Conservation (phyloP, 2,113 vertebrate genomes). For the Aptenodytes patagonicus region DNA sequence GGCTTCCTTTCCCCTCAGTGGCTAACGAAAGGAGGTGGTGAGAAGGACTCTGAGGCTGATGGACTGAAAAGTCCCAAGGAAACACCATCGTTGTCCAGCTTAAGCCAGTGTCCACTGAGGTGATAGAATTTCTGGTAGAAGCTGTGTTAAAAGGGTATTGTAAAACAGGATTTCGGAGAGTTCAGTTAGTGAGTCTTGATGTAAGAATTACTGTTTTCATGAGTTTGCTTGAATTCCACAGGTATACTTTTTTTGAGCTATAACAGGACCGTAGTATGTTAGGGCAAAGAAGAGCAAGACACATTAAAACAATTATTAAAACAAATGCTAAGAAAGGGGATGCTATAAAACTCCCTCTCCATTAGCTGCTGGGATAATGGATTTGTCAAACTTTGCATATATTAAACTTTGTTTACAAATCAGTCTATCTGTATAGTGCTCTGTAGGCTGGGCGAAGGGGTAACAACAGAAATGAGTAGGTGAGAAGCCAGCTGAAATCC, state of each 20-base stretch:
- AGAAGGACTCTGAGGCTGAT: background rate
- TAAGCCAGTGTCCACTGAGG: background rate
- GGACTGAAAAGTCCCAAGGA: background rate
- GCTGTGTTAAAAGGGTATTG: background rate
- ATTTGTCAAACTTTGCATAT: background rate
- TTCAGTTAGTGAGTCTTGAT: background rate
- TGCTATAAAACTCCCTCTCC: background rate
- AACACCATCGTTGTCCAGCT: background rate
- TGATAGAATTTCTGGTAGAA: background rate
- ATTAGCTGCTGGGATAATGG: background rate
- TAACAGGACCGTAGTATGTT: background rate
- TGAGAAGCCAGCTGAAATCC: background rate
- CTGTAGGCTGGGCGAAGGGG: background rate
- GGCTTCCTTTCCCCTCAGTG: background rate
- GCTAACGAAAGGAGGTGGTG: background rate
- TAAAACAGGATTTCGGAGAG: background rate
- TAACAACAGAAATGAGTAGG: background rate
- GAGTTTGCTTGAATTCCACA: background rate
- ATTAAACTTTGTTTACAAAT: background rate
- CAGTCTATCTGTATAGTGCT: background rate
- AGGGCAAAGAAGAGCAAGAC: background rate
- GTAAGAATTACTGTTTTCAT: background rate
- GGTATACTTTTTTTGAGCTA: background rate
- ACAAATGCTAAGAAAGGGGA: background rate
- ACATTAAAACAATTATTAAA: background rate